phyloP scores from a whole-genome alignment of 2,888 invertebrate species.

The Drosophila ustulata region DNA sequence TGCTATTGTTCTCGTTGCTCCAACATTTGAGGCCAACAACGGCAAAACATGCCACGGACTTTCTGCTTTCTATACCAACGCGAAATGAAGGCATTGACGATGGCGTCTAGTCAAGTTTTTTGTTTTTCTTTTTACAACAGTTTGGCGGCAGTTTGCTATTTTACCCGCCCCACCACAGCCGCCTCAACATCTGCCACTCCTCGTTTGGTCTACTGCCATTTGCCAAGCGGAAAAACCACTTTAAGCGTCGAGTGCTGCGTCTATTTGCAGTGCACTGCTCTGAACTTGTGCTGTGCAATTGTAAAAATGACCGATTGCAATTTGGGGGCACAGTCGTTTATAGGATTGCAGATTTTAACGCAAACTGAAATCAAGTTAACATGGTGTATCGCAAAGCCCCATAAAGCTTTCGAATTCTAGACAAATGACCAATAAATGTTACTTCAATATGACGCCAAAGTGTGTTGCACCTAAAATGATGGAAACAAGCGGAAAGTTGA shows the following conservation, averaged over 20 bases:
- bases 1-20: conserved; percentile 7
- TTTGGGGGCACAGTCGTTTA: conserved; percentile 32
- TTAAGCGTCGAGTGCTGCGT: conserved; percentile 45
- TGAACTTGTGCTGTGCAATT: conserved; percentile 36
- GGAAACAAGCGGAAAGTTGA: neutral
- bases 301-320: conserved; percentile 44
- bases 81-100: conserved; percentile 40
- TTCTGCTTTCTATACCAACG: conserved; percentile 62
- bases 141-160: conserved; percentile 46
- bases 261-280: conserved; percentile 32
- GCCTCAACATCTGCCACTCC: neutral
- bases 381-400: conserved; percentile 15
- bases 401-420: conserved; percentile 7
- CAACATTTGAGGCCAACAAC: conserved; percentile 60
- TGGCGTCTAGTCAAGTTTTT: conserved; percentile 48
- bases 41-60: conserved; percentile 61
- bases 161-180: neutral
- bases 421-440: conserved; percentile 21
- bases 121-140: conserved; percentile 42
- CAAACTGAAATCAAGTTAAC: conserved; percentile 26
- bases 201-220: conserved; percentile 14
- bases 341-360: conserved; percentile 11
- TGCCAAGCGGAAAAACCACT: conserved; percentile 57
- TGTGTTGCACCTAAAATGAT: neutral
- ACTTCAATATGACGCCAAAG: neutral